A percentile compares a stretch with the other conserved stretches of the same genome.
Evolutionary conservation across 35 echinoderm and acorn worm genomes (phyloP).

Genomic region (Patiria miniata): DNA sequence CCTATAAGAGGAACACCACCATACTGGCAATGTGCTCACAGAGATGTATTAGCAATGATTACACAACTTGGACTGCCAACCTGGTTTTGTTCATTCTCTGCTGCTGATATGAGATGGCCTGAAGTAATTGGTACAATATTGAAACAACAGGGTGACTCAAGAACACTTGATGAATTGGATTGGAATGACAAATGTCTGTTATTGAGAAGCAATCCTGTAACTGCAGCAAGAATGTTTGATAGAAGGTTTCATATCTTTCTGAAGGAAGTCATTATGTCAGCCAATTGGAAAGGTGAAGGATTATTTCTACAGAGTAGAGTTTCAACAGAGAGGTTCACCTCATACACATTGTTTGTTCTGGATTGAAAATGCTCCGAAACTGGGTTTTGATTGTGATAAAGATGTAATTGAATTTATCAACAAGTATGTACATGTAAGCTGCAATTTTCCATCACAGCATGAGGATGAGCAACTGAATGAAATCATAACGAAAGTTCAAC

Average conservation of each 20-base stretch:
- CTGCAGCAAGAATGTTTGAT: constrained; percentile 68
- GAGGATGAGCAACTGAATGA: constrained; percentile 55
- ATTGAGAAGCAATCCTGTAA: constrained; percentile 51
- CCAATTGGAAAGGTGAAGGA: constrained; percentile 63
- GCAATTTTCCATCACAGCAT: constrained; percentile 25
- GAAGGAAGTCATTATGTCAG: constrained; percentile 55
- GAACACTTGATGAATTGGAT: constrained; percentile 23
- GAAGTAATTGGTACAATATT: constrained; percentile 48
- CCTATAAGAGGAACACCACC: no score
- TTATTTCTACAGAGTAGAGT: no score
- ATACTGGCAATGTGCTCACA: no score
- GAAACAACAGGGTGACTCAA: constrained; percentile 37
- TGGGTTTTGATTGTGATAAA: constrained; percentile 28
- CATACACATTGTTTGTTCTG: constrained; percentile 50
- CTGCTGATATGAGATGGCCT: constrained; percentile 69
- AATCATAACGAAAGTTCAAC: constrained; percentile 61
- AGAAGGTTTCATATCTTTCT: constrained; percentile 61
- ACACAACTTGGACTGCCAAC: constrained; percentile 75
- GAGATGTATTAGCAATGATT: constrained; percentile 71
- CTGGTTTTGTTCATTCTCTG: no score
- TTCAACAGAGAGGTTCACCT: constrained; percentile 43
- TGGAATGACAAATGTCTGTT: constrained; percentile 64
- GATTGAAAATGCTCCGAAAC: constrained; percentile 36
- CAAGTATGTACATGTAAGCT: constrained; percentile 52
- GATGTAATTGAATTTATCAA: constrained; percentile 48